Evolutionary conservation across 2,888 invertebrate genomes (phyloP), one percentile per base, ranked within the genome.

Genomic region (Caenorhabditis wallacei): DNA sequence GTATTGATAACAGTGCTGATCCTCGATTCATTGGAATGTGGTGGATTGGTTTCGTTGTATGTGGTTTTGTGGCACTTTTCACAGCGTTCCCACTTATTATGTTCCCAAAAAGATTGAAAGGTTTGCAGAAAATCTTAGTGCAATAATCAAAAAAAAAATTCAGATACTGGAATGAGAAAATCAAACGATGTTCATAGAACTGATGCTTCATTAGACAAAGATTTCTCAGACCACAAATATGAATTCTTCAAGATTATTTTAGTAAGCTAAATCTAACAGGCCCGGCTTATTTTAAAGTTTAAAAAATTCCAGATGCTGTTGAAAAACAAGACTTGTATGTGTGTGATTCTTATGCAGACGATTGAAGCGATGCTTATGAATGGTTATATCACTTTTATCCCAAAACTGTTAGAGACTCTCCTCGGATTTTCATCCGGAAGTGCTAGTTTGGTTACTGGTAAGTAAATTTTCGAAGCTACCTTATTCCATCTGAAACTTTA

Each of bases 31-130:
- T 93, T 13, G 93, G 93, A 11, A 93, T 93, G 4, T 93, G 93
- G 93, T 93, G 93, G 93, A 88, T 93, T 24, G 93, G 93, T 1
- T 93, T 93, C 80, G 90, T 93, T 0, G 80, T 93, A 63, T 91
- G 91, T 70, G 92, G 92, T 0, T 69, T 86, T 11, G 70, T 92
- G 4, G 92, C 92, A 2, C 82, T 93, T 11, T 37, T 92, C 13
- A 88, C 92, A 10, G 90, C 92, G 1, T 46, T 93, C 3, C 92
- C 92, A 7, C 71, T 93, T 24, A 85, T 88, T 24, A 92, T 92
- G 70, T 92, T 92, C 79, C 91, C 92, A 8, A 86, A 84, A 35
- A 86, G 87, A 35, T 51, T 91, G 20, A 80, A 85, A 88, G 92
- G 92, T 85, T 83, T 13, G 40, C 13, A 8, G 37, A 18, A 43